Percentiles rank a stretch among this genome's conserved stretches.
Conservation (phyloP, 2,888 invertebrate genomes). For the Crossocerus cetratus region DNA sequence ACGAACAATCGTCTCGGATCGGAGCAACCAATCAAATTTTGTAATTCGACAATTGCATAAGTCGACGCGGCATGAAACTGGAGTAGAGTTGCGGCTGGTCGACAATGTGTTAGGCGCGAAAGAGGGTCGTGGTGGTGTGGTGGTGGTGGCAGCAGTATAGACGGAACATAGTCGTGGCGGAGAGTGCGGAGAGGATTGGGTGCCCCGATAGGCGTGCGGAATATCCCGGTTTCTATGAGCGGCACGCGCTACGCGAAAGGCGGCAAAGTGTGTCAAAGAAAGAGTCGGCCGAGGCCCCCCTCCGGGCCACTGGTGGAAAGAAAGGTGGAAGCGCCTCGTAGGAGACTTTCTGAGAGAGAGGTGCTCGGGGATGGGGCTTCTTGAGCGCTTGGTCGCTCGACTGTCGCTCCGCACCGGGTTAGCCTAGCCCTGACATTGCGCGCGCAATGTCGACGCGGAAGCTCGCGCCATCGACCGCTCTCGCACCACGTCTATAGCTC, state of each 20-base stretch:
- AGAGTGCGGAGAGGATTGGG: no score
- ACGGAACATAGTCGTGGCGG: no score
- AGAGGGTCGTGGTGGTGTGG: no score
- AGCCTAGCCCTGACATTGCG: constrained; percentile 71
- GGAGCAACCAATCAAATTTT: no score
- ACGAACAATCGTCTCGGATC: no score
- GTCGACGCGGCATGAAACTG: no score
- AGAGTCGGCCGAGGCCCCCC: constrained; percentile 47
- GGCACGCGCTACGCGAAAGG: constrained; percentile 3
- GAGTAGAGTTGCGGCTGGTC: no score
- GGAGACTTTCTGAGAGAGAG: constrained; percentile 2
- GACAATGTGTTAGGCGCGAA: no score
- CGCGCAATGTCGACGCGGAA: constrained; percentile 22
- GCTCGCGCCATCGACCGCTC: not conserved
- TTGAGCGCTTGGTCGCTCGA: not conserved
- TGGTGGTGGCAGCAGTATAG: no score
- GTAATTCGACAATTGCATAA: no score
- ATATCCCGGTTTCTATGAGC: not conserved
- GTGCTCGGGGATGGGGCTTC: not conserved
- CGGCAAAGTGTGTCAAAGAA: constrained; percentile 66
- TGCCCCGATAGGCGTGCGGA: no score
- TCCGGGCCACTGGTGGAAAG: not conserved
- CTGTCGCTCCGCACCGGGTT: constrained; percentile 25
- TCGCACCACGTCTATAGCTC: not conserved
- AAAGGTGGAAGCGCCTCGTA: constrained; percentile 17